Conservation (phyloP, 2,113 vertebrate genomes). For the Columba janthina region DNA sequence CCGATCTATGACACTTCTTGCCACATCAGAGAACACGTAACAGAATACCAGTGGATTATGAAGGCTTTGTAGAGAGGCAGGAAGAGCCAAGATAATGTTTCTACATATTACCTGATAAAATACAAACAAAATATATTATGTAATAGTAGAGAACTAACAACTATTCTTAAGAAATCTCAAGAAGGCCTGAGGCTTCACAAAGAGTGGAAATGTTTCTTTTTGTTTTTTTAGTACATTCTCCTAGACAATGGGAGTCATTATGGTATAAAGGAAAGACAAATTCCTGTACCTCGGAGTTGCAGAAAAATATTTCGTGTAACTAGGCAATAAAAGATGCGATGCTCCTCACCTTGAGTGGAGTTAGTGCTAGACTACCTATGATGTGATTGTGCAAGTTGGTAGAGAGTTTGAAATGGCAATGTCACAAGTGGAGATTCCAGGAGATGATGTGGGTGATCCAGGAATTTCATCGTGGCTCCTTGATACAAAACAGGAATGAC, state of each 20-base stretch:
- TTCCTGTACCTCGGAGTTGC: background rate
- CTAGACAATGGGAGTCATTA: background rate
- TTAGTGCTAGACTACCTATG: background rate
- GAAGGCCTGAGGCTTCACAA: background rate
- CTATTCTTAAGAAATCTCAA: background rate
- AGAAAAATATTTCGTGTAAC: background rate
- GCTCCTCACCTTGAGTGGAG: background rate
- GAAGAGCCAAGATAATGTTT: background rate
- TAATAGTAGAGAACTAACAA: background rate
- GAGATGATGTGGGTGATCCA: background rate
- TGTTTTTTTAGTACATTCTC: background rate
- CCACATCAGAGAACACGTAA: background rate
- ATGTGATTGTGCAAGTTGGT: background rate
- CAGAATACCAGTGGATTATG: background rate
- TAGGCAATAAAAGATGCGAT: background rate
- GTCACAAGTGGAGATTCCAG: background rate
- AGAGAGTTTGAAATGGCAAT: background rate
- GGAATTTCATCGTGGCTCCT: background rate
- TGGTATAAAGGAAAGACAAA: background rate
- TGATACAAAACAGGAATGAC: background rate
- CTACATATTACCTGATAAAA: background rate
- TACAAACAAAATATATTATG: background rate
- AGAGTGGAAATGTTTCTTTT: background rate
- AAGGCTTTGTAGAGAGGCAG: background rate
- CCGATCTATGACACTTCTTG: fast-evolving